Percentiles rank a stretch among this genome's conserved stretches.
phyloP scores from a whole-genome alignment of 1,140 invertebrate genomes.

The Hycleus cichorii region DNA sequence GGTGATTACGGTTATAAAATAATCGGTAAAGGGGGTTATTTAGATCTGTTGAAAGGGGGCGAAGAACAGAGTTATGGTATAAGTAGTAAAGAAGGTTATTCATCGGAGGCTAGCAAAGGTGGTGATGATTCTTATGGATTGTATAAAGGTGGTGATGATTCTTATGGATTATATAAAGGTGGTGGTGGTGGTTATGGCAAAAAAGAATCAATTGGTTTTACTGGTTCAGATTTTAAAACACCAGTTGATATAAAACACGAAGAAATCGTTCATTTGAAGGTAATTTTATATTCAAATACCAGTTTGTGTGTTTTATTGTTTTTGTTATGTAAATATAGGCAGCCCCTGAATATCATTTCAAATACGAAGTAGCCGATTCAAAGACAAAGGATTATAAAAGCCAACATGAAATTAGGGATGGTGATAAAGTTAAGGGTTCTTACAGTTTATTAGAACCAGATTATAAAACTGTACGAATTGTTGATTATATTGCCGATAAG shows the following conservation, averaged over 20 bases:
- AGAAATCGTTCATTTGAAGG: constrained; percentile 27
- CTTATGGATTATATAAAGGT: constrained; percentile 3
- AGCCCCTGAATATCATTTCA: constrained; percentile 31
- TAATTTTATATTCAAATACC: neutral
- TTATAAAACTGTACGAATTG: constrained; percentile 38
- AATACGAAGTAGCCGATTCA: constrained; percentile 29
- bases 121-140: constrained; percentile 5
- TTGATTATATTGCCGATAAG: constrained; percentile 43
- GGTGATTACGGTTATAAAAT: too few species aligned
- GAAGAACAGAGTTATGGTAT: neutral
- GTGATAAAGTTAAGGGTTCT: constrained; percentile 41
- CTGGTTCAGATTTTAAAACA: constrained; percentile 21
- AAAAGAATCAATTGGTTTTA: constrained; percentile 8
- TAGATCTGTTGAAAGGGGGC: neutral
- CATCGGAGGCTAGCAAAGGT: neutral
- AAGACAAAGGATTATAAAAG: constrained; percentile 30
- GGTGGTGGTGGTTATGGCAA: neutral
- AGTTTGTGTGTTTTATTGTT: neutral
- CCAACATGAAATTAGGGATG: constrained; percentile 30
- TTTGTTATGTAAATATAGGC: constrained; percentile 17
- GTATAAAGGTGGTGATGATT: constrained; percentile 1
- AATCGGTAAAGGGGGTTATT: constrained; percentile 2
- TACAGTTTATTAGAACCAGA: constrained; percentile 43
- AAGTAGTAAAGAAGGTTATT: constrained; percentile 1
- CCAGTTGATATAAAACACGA: constrained; percentile 27